A percentile compares a stretch with the other conserved stretches of the same genome.
Evolutionary conservation across 2,888 invertebrate species (phyloP).

Genomic region (Entomobrya proxima): DNA sequence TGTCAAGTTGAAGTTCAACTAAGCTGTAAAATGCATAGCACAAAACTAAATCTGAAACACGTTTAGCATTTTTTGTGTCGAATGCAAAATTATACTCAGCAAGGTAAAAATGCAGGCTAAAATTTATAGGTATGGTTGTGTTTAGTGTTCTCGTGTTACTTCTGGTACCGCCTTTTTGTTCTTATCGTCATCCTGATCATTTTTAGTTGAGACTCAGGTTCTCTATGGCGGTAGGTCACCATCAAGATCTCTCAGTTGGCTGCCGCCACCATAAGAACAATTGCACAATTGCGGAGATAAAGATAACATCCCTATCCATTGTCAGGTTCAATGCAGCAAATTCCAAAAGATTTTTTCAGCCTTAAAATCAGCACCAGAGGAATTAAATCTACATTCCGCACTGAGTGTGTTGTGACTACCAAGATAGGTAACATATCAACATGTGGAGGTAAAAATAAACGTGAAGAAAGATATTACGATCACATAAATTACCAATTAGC

Average conservation of each 20-base stretch:
- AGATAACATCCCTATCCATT: neutral
- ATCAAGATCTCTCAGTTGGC: neutral
- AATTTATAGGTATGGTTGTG: neutral
- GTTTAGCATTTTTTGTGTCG: neutral
- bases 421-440: too few species aligned
- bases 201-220: neutral
- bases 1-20: conserved; percentile 47
- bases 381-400: neutral
- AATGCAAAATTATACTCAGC: neutral
- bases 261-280: too few species aligned
- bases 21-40: neutral
- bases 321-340: neutral
- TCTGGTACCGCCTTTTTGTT: conserved; percentile 44
- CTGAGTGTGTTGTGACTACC: too few species aligned
- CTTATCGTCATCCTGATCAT: neutral
- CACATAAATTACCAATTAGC: conserved; percentile 5
- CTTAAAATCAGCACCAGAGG: too few species aligned
- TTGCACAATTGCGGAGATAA: neutral
- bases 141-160: conserved; percentile 10
- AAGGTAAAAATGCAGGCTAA: neutral
- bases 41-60: neutral
- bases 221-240: neutral
- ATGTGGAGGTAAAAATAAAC: neutral
- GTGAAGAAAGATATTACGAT: neutral
- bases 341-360: neutral